Evolutionary conservation across 2,888 invertebrate genomes (phyloP), one percentile per base, ranked within the genome.

Genomic region (Sinotaia quadrata): DNA sequence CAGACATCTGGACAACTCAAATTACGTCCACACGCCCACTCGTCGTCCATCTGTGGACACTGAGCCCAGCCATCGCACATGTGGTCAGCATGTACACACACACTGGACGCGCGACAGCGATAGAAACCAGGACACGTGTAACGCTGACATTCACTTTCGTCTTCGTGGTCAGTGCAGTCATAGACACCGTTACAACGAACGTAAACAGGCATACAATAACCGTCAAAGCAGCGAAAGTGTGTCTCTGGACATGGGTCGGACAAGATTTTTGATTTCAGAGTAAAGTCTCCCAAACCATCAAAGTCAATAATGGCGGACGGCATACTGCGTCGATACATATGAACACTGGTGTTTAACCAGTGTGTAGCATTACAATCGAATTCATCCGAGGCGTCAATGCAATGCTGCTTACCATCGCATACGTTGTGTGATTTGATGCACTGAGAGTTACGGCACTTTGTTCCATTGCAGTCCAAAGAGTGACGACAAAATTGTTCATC

Each of bases 191-290:
- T 68, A 21, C 68, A 68, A 27, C 60, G 68, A 18, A 61, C 31
- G 61, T 61, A 61, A 29, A 68, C 34, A 18, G 68, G 68, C 12
- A 68, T 29, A 24, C 68, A 68, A 47, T 68, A 61, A n/a, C n/a
- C n/a, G 7, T 47, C 4, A 1, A 49, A 49, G n/a, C 61, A 61
- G 21, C 27, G 29, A 34, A 65, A 65, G 56, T 65, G 65, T 7
- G 65, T 65, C 10, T 37, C 37, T 1, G 65, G 65, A 33, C 65
- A 65, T 36, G 31, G 34, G 54, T 47, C 54, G 24, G 31, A 31
- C 1, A n/a, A 4, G 33, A 44, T 56, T 15, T 56, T 8, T 41
- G 65, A 1, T 1, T n/a, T 24, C 24, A 56, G 5, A 7, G 5
- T 56, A 47, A 56, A 65, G 29, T 31, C 31, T 15, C 65, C 65